Evolutionary conservation across 1,140 invertebrate genomes (phyloP).

Genomic region (Aethina tumida): DNA sequence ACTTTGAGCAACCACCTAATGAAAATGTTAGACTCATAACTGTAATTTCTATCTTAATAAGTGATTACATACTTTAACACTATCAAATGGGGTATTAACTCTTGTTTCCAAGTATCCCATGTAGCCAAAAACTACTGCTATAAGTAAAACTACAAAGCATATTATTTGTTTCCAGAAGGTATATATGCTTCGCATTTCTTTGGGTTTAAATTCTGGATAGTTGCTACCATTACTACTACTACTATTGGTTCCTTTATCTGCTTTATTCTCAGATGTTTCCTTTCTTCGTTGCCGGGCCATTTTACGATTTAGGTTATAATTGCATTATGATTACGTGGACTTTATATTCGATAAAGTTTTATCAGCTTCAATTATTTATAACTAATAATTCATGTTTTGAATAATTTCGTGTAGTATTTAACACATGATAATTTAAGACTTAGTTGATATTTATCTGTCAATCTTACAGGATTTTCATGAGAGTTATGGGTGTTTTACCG

Average conservation of each 20-base stretch:
- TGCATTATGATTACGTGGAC: too few relatives aligned
- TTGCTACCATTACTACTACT: conserved; percentile 38
- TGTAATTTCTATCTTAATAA: not conserved
- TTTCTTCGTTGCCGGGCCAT: conserved; percentile 17
- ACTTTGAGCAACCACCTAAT: conserved; percentile 56
- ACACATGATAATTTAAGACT: too few relatives aligned
- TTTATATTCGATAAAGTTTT: too few relatives aligned
- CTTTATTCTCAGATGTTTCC: conserved; percentile 15
- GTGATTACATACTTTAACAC: conserved; percentile 51
- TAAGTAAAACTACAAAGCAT: conserved; percentile 42
- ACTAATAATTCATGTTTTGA: too few relatives aligned
- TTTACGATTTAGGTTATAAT: too few relatives aligned
- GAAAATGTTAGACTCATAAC: conserved; percentile 20
- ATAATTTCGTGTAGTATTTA: too few relatives aligned
- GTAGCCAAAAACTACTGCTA: conserved; percentile 65
- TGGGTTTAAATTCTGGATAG: conserved; percentile 28
- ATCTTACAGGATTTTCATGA: too few relatives aligned
- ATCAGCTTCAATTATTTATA: too few relatives aligned
- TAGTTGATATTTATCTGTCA: too few relatives aligned
- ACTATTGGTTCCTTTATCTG: conserved; percentile 25
- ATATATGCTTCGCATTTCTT: conserved; percentile 26
- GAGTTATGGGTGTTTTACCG: too few relatives aligned
- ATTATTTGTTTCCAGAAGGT: conserved; percentile 43
- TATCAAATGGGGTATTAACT: conserved; percentile 76
- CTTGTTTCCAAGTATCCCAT: conserved; percentile 76